Percentiles rank a stretch among this genome's conserved stretches.
These are phyloP conservation scores for Riptortus pedestris DNA, from an alignment of 1,140 invertebrate species.

Conservation along the genomic window DNA sequence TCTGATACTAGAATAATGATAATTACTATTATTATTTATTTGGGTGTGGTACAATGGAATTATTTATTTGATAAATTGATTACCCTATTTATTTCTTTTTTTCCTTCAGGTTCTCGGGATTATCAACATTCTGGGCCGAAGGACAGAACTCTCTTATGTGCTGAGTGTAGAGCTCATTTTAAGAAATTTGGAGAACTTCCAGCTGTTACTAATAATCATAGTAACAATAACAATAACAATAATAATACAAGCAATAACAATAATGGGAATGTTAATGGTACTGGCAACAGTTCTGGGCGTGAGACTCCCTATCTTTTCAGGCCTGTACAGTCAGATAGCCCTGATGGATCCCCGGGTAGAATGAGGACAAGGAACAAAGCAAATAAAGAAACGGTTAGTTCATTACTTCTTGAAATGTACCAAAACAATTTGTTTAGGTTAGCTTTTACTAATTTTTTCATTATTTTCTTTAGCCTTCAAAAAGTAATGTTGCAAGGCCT, in stretches of 20 bases:
- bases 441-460: slow-evolving; percentile 19
- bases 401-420: not conserved
- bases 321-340: slow-evolving; percentile 59
- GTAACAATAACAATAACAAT: slow-evolving; percentile 24
- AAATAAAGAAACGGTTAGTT: slow-evolving; percentile 51
- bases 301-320: slow-evolving; percentile 57
- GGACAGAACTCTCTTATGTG: slow-evolving; percentile 63
- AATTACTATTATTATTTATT: too few relatives aligned
- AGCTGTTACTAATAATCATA: slow-evolving; percentile 32
- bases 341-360: slow-evolving; percentile 68
- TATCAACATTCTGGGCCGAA: slow-evolving; percentile 58
- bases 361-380: slow-evolving; percentile 79
- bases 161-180: slow-evolving; percentile 67
- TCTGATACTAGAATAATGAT: too few relatives aligned
- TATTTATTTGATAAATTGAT: too few relatives aligned
- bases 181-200: slow-evolving; percentile 76
- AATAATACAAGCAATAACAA: slow-evolving; percentile 23
- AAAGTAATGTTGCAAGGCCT: slow-evolving; percentile 39
- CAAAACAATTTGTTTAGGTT: not conserved
- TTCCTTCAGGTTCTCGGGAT: slow-evolving; percentile 48
- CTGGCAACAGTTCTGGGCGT: slow-evolving; percentile 17
- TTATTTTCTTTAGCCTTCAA: slow-evolving; percentile 37
- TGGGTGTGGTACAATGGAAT: too few relatives aligned
- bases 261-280: slow-evolving; percentile 23
- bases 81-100: not conserved